Base-by-base conservation (phyloP, 2,113 vertebrate species). In the Bos javanicus region DNA sequence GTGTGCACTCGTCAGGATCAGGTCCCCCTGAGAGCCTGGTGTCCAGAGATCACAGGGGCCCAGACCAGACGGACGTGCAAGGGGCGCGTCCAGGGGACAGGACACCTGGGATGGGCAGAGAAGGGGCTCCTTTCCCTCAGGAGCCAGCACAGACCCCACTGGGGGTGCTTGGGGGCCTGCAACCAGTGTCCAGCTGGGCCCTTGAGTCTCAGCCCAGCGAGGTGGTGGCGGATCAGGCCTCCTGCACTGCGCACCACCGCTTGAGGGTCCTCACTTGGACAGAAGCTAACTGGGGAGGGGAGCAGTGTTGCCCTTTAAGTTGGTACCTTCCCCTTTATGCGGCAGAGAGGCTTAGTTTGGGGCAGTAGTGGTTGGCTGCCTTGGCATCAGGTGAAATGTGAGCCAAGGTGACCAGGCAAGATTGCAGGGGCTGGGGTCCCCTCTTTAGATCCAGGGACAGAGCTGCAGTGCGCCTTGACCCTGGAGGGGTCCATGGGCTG, bases 1-100 rank as follows among this genome's bases (percentile, higher is more conserved):
- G 0, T 4, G 0, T 23, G 21, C 23, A 0, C 4, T 9, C n/a
- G 48, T 56, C 64, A 36, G 74, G 28, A 0, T 28, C 1, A 6
- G 59, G 19, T 28, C 59, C 26, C 12, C 12, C n/a, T 11, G 26
- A 78, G 56, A 26, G 12, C 7, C 52, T 2, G 0, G 7, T 19
- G 2, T 9, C 26, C 36, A 23, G 2, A 4, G 16, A 13, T 23
- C 14, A 5, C 50, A 7, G 1, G 2, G 2, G 26, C 43, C 39
- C 9, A 48, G 39, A 14, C 6, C 39, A 48, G 36, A 50, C 0
- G 5, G 64, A 13, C 0, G 0, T 14, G 11, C 4, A 21, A 6
- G 8, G 48, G 48, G 57, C 67, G 26, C 4, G 0, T 19, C 36
- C 71, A 30, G 2, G 60, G 60, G 21, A 25, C 4, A 1, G 54